These are phyloP conservation scores for Crioceris asparagi DNA, from an alignment of 2,888 invertebrate species.

Conservation along the genomic window DNA sequence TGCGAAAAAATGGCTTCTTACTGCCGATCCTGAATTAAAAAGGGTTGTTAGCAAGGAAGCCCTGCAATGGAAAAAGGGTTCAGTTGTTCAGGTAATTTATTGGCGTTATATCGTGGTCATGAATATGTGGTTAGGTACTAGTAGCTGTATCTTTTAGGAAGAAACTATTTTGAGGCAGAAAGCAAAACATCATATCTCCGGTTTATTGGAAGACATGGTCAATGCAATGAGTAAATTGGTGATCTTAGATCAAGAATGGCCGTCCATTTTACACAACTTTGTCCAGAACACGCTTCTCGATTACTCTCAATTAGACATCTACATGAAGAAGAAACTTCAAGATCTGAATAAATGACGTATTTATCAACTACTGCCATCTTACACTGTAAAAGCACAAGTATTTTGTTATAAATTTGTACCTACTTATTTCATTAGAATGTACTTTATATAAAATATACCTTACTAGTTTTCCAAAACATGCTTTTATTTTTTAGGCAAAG, in stretches of 20 bases:
- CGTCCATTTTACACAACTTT: constrained; percentile 62
- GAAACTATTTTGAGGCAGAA: constrained; percentile 63
- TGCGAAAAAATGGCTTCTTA: constrained; percentile 62
- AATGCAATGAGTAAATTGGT: constrained; percentile 68
- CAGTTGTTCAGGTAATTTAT: constrained; percentile 39
- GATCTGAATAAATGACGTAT: constrained; percentile 37
- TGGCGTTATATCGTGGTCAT: no score
- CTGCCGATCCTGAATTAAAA: constrained; percentile 64
- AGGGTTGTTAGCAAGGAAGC: constrained; percentile 81
- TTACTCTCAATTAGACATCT: constrained; percentile 69
- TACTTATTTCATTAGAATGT: no score
- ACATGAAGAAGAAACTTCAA: constrained; percentile 59
- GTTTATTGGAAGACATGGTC: constrained; percentile 61
- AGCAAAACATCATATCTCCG: constrained; percentile 58
- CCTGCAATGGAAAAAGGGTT: constrained; percentile 63
- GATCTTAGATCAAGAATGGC: constrained; percentile 66
- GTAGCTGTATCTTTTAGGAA: no score
- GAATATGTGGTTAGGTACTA: not conserved
- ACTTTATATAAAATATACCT: no score
- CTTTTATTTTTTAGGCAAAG: no score
- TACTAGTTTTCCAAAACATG: no score
- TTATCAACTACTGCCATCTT: constrained; percentile 4
- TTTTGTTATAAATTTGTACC: constrained; percentile 1
- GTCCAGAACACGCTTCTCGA: constrained; percentile 68
- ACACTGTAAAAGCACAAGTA: not conserved